A percentile compares a stretch with the other conserved stretches of the same genome.
Evolutionary conservation across 2,888 invertebrate species (phyloP).

Genomic region (Antitype chi): DNA sequence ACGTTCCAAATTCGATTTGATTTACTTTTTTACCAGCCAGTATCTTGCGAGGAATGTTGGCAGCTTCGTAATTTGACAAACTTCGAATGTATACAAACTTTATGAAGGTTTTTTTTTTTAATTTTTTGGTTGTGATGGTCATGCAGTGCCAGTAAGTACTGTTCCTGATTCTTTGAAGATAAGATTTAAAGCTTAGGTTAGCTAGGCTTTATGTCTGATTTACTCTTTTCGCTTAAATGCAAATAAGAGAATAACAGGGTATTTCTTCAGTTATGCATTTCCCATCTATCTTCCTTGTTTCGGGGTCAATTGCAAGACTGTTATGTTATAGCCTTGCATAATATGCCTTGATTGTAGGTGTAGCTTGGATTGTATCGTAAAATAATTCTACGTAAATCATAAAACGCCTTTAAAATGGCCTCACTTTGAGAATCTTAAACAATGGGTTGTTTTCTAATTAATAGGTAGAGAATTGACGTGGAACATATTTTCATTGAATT

Average conservation of each 20-base stretch:
- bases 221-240: background rate
- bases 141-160: background rate
- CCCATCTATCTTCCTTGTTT: constrained; percentile 10
- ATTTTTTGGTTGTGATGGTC: background rate
- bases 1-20: constrained; percentile 53
- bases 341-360: constrained; percentile 45
- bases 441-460: constrained; percentile 67
- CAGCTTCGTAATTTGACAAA: constrained; percentile 20
- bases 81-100: constrained; percentile 9
- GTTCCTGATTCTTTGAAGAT: constrained; percentile 1
- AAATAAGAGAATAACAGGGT: constrained; percentile 11
- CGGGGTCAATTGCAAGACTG: constrained; percentile 25
- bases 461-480: constrained; percentile 61
- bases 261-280: constrained; percentile 22
- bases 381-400: constrained; percentile 58
- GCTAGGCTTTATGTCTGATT: background rate
- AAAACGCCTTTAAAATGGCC: constrained; percentile 53
- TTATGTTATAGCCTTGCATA: constrained; percentile 45
- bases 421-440: constrained; percentile 61
- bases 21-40: constrained; percentile 46
- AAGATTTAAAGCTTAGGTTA: background rate
- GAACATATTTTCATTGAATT: constrained; percentile 64
- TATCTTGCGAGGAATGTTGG: constrained; percentile 37
- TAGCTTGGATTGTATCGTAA: constrained; percentile 49
- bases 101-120: background rate